These are phyloP conservation scores for Oxyteleia sp. DNA, from an alignment of 2,888 invertebrate species.

Conservation along the genomic window DNA sequence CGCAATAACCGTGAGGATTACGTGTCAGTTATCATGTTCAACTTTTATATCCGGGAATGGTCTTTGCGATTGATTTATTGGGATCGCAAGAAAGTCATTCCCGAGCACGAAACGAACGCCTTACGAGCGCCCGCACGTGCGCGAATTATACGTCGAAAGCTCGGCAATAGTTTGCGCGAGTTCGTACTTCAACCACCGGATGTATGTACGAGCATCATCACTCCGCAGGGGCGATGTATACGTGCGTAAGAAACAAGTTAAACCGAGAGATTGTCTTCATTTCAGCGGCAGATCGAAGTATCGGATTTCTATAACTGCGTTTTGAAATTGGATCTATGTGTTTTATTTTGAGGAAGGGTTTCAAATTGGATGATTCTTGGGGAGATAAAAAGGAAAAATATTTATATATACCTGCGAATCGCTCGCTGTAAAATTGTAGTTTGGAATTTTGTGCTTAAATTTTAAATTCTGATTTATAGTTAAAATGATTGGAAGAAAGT, in stretches of 20 bases:
- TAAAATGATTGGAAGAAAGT: no score
- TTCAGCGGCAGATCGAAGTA: slow-evolving; percentile 24
- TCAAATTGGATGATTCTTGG: slow-evolving; percentile 11
- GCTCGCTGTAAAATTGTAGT: no score
- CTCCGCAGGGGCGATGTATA: slow-evolving; percentile 13
- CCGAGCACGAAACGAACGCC: slow-evolving; percentile 14
- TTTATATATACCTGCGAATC: no score
- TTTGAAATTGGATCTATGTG: slow-evolving; percentile 32
- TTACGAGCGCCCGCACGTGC: slow-evolving; percentile 46
- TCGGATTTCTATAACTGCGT: slow-evolving; percentile 50
- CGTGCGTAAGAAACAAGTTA: slow-evolving; percentile 55
- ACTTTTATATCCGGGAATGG: slow-evolving; percentile 42
- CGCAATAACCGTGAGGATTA: slow-evolving; percentile 58
- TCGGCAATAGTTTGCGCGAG: slow-evolving; percentile 30
- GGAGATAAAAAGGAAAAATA: no score
- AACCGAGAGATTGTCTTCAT: slow-evolving; percentile 45
- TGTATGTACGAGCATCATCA: slow-evolving; percentile 32
- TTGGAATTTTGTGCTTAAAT: no score
- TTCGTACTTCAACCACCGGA: slow-evolving; percentile 30
- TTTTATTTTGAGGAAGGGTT: slow-evolving; percentile 24
- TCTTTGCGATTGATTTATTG: slow-evolving; percentile 62
- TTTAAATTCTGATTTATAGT: no score
- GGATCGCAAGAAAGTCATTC: slow-evolving; percentile 37
- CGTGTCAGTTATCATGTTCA: slow-evolving; percentile 56
- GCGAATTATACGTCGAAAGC: slow-evolving; percentile 49